Evolutionary conservation across 1,140 invertebrate species (phyloP).

Genomic region (Hyposmocoma kahamanoa): DNA sequence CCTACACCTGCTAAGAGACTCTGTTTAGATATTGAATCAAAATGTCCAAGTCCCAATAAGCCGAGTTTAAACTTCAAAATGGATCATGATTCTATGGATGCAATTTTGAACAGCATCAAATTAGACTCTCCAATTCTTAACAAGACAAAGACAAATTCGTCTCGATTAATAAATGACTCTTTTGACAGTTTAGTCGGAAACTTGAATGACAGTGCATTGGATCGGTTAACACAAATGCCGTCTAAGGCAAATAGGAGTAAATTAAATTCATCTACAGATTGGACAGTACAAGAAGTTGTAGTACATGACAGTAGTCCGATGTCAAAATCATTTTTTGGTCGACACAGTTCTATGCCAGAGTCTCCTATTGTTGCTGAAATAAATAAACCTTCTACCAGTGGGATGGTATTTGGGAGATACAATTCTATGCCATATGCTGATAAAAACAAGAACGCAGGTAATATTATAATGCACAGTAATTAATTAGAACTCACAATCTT

Average conservation of each 20-base stretch:
- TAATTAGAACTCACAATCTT: too few species aligned
- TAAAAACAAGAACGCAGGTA: too few species aligned
- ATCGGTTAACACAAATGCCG: constrained; percentile 54
- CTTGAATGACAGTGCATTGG: constrained; percentile 67
- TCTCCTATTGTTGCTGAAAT: constrained; percentile 42
- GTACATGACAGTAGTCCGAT: constrained; percentile 39
- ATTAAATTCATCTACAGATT: constrained; percentile 20
- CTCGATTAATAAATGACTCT: constrained; percentile 59
- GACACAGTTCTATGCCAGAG: constrained; percentile 66
- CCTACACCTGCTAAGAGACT: constrained; percentile 21
- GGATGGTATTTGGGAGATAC: constrained; percentile 52
- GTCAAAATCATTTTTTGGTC: constrained; percentile 43
- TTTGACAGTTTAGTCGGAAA: constrained; percentile 64
- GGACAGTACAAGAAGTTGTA: constrained; percentile 32
- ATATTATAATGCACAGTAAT: too few species aligned
- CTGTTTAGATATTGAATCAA: constrained; percentile 17
- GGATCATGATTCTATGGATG: constrained; percentile 52
- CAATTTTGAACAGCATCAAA: constrained; percentile 50
- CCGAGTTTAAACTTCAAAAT: constrained; percentile 30
- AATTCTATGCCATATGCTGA: constrained; percentile 64
- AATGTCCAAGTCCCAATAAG: constrained; percentile 19
- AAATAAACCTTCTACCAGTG: constrained; percentile 49
- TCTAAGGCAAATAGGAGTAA: constrained; percentile 16
- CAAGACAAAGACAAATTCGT: constrained; percentile 41
- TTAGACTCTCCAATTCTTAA: constrained; percentile 39